Conservation (phyloP, 2,888 invertebrate species). For the Chydorus sphaericus region DNA sequence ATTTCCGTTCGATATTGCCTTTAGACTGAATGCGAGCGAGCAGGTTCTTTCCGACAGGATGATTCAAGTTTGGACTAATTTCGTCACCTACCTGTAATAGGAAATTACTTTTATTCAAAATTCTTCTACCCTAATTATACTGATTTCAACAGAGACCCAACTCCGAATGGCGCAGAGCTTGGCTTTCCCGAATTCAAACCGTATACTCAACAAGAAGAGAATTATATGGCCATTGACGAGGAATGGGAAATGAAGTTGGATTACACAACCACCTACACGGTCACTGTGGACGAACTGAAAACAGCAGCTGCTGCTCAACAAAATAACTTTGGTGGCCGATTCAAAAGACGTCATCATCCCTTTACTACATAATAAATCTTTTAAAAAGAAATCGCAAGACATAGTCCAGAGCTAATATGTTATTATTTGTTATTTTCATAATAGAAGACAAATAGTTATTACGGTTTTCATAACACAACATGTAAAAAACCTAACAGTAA, state of each 20-base stretch:
- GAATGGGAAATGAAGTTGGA: neutral
- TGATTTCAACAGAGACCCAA: slow-evolving; percentile 11
- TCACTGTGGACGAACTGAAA: slow-evolving; percentile 4
- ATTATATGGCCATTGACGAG: slow-evolving; percentile 4
- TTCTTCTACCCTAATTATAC: too few relatives aligned
- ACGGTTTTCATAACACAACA: too few relatives aligned
- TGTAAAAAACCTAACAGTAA: too few relatives aligned
- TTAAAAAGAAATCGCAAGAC: too few relatives aligned
- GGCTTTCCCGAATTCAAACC: slow-evolving; percentile 5
- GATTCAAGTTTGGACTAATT: slow-evolving; percentile 13
- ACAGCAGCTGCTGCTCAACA: too few relatives aligned
- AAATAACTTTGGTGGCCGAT: too few relatives aligned
- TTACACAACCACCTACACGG: slow-evolving; percentile 10
- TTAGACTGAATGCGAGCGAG: slow-evolving; percentile 2
- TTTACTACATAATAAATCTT: too few relatives aligned
- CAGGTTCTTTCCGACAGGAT: slow-evolving; percentile 1
- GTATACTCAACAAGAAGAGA: neutral
- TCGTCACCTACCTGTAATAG: slow-evolving; percentile 5
- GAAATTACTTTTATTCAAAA: too few relatives aligned
- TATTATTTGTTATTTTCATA: too few relatives aligned
- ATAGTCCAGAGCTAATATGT: too few relatives aligned
- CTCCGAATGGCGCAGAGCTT: slow-evolving; percentile 10
- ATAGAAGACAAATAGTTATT: too few relatives aligned
- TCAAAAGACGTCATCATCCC: too few relatives aligned
- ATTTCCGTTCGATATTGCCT: slow-evolving; percentile 20